Evolutionary conservation across 2,797 vertebrate species (phyloP).

Genomic region (Falco novaeseelandiae): DNA sequence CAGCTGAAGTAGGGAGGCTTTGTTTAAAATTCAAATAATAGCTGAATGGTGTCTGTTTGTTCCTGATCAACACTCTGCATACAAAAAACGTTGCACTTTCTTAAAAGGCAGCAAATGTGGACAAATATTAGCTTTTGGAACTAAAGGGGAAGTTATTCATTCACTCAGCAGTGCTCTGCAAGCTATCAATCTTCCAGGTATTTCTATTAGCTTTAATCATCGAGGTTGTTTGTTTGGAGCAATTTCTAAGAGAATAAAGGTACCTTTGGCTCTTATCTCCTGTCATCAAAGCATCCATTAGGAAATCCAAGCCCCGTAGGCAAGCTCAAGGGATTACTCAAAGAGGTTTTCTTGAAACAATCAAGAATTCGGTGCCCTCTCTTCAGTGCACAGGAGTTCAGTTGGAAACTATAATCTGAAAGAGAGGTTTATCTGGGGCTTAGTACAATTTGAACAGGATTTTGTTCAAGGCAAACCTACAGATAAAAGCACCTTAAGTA

Average conservation of each 20-base stretch:
- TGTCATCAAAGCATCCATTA: conserved; percentile 87
- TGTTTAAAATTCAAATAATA: conserved; percentile 77
- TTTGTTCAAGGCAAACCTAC: conserved; percentile 73
- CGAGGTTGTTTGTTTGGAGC: conserved; percentile 83
- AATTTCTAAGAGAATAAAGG: conserved; percentile 84
- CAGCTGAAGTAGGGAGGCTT: conserved; percentile 39
- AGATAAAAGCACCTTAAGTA: conserved; percentile 73
- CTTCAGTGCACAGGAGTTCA: conserved; percentile 63
- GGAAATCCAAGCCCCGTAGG: conserved; percentile 78
- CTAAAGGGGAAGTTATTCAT: conserved; percentile 83
- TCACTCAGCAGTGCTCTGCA: conserved; percentile 77
- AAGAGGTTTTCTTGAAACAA: conserved; percentile 76
- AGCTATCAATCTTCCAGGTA: conserved; percentile 81
- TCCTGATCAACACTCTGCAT: conserved; percentile 80
- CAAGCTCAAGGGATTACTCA: conserved; percentile 83
- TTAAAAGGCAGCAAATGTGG: conserved; percentile 77
- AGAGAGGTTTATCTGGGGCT: conserved; percentile 71
- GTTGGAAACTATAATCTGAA: conserved; percentile 73
- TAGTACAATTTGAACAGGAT: conserved; percentile 75
- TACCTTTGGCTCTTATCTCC: conserved; percentile 84
- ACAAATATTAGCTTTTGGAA: conserved; percentile 82
- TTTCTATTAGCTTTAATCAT: conserved; percentile 85
- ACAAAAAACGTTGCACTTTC: conserved; percentile 71
- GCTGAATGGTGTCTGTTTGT: conserved; percentile 81
- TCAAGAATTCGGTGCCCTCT: conserved; percentile 72